Conservation (phyloP, 2,113 vertebrate species). For the Deroptyus accipitrinus region DNA sequence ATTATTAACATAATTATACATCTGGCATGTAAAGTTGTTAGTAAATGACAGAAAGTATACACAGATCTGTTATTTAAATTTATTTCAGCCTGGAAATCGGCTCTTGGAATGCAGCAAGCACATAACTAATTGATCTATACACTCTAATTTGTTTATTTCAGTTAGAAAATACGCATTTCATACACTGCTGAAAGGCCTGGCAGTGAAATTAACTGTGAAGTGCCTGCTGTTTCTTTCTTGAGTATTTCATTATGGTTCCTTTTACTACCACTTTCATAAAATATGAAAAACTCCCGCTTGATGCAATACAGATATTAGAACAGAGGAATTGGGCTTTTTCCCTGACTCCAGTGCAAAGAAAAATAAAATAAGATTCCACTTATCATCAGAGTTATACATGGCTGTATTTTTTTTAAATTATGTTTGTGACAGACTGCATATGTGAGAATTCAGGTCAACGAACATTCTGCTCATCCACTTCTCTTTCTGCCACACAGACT, state of each 20-base stretch:
- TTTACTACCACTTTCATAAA: background rate
- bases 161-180: background rate
- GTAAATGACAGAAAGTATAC: background rate
- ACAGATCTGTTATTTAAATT: background rate
- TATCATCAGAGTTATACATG: background rate
- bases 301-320: background rate
- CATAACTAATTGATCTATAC: background rate
- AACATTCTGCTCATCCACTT: background rate
- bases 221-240: background rate
- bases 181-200: background rate
- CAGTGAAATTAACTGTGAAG: background rate
- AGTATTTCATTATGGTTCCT: background rate
- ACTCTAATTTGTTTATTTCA: background rate
- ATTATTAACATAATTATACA: background rate
- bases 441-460: background rate
- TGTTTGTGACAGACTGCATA: background rate
- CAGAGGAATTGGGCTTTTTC: background rate
- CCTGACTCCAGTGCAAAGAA: background rate
- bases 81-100: background rate
- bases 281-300: background rate
- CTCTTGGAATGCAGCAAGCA: background rate
- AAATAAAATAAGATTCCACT: background rate
- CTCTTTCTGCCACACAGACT: background rate
- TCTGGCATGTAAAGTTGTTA: background rate
- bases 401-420: background rate